Evolutionary conservation across 2,888 invertebrate genomes (phyloP).

Genomic region (Dryomyza anilis): DNA sequence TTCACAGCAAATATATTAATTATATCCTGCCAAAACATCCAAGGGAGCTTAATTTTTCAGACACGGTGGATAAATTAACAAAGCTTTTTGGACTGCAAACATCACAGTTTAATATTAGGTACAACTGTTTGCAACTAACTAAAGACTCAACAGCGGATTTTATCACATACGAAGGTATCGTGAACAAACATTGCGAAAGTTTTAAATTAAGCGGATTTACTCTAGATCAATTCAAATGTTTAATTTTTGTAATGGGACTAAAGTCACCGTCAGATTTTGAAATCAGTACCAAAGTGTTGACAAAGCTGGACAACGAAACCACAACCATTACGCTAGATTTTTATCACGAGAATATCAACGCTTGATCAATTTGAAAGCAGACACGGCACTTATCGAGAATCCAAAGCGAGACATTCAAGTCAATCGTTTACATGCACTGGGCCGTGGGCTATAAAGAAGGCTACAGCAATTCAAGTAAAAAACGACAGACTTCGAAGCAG

Average conservation of each 20-base stretch:
- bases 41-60: too few species aligned
- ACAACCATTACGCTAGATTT: slow-evolving; percentile 29
- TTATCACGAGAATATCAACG: slow-evolving; percentile 33
- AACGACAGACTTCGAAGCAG: too few species aligned
- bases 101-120: neutral
- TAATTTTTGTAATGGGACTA: slow-evolving; percentile 33
- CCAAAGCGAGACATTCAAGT: slow-evolving; percentile 16
- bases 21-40: slow-evolving; percentile 34
- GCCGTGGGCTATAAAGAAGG: slow-evolving; percentile 30
- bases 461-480: slow-evolving; percentile 18
- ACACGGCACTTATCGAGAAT: slow-evolving; percentile 31
- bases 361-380: slow-evolving; percentile 29
- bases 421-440: slow-evolving; percentile 5
- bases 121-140: neutral
- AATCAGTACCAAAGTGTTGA: slow-evolving; percentile 30
- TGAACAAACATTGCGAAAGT: neutral
- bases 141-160: too few species aligned
- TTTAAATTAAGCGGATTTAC: slow-evolving; percentile 31
- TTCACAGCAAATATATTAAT: slow-evolving; percentile 14
- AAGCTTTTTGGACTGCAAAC: slow-evolving; percentile 26
- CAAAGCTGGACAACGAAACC: slow-evolving; percentile 13
- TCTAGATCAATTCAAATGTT: slow-evolving; percentile 35
- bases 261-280: slow-evolving; percentile 32
- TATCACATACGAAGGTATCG: neutral
- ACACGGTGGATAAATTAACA: slow-evolving; percentile 28